A percentile compares a stretch with the other conserved stretches of the same genome.
Evolutionary conservation across 2,888 invertebrate species (phyloP).

Genomic region (Hymenopus coronatus): DNA sequence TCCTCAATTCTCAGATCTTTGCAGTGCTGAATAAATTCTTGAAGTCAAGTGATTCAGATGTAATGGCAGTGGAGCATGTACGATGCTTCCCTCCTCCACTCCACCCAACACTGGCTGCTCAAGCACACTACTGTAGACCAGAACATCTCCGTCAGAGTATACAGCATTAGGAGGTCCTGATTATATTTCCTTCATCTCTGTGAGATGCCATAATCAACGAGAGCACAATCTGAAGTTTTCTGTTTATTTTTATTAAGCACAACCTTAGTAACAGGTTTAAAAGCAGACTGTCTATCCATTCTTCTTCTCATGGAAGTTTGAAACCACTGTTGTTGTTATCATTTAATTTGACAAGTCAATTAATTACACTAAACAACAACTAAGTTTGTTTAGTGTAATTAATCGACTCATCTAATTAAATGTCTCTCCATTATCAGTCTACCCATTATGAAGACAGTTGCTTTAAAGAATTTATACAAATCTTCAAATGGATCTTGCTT

Average conservation of each 20-base stretch:
- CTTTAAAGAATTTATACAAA: too few relatives aligned
- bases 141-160: conserved; percentile 50
- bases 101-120: conserved; percentile 68
- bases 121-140: conserved; percentile 54
- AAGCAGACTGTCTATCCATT: too few relatives aligned
- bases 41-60: conserved; percentile 76
- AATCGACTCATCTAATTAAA: too few relatives aligned
- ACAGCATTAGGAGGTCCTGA: conserved; percentile 41
- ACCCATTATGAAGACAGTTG: too few relatives aligned
- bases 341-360: too few relatives aligned
- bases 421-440: too few relatives aligned
- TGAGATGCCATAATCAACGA: neutral
- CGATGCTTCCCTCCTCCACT: conserved; percentile 95
- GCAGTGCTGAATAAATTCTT: conserved; percentile 92
- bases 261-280: neutral
- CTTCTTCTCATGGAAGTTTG: too few relatives aligned
- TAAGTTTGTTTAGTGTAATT: too few relatives aligned
- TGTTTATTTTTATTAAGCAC: neutral
- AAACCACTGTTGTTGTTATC: too few relatives aligned
- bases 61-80: conserved; percentile 88
- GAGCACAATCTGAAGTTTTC: neutral
- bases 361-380: too few relatives aligned
- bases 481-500: too few relatives aligned
- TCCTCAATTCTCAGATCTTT: conserved; percentile 96
- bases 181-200: neutral